These are phyloP conservation scores for Spongia lamella DNA, from an alignment of 37 sponge, comb jelly and placozoan genomes.

Conservation along the genomic window DNA sequence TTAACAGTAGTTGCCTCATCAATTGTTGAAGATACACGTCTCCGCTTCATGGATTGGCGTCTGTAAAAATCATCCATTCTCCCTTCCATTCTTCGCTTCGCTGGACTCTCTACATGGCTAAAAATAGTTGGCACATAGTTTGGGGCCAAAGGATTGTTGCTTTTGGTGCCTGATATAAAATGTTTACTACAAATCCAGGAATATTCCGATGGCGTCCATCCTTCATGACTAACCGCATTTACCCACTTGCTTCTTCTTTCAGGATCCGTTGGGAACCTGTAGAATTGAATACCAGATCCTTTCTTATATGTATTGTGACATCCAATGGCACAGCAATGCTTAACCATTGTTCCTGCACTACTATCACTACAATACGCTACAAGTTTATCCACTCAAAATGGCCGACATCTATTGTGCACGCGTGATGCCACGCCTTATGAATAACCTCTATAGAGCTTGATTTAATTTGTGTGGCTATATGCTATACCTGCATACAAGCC, in stretches of 20 bases:
- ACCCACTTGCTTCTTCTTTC: constrained; percentile 8
- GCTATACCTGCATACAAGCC: too few relatives aligned
- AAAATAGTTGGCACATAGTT: constrained; percentile 21
- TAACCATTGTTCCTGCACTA: neutral
- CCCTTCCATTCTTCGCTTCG: neutral
- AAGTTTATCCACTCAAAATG: constrained; percentile 41
- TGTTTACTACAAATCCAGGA: constrained; percentile 16
- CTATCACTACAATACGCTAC: too few relatives aligned
- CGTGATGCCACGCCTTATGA: too few relatives aligned
- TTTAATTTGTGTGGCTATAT: too few relatives aligned
- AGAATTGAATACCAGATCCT: neutral
- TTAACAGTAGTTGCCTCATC: too few relatives aligned
- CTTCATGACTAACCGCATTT: neutral
- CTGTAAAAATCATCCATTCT: neutral
- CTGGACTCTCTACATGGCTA: neutral
- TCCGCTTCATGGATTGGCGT: neutral
- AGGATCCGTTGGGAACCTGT: constrained; percentile 15
- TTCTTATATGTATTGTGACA: neutral
- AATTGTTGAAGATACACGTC: too few relatives aligned
- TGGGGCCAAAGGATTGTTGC: constrained; percentile 18
- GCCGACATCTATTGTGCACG: too few relatives aligned
- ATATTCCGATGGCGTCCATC: constrained; percentile 10
- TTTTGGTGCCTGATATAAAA: constrained; percentile 12
- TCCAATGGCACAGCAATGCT: constrained; percentile 4
- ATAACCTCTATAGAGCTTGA: too few relatives aligned